Evolutionary conservation across 2,797 vertebrate species (phyloP).

Genomic region (Capromys pilorides): DNA sequence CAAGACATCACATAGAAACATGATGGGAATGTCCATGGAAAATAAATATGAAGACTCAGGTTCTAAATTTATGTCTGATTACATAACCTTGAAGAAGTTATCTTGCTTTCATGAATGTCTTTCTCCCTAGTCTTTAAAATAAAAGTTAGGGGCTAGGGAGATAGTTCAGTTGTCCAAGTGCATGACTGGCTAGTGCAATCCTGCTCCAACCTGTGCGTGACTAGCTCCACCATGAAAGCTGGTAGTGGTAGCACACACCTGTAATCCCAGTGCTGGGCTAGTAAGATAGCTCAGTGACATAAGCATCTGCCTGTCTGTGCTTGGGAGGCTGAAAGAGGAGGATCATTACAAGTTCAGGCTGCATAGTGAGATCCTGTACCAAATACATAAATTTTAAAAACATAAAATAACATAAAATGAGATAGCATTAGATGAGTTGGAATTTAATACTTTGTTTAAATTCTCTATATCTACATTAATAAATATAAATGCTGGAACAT

Average conservation of each 20-base stretch:
- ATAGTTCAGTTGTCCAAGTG: too few relatives aligned
- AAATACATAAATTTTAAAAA: too few relatives aligned
- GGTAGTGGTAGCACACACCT: too few relatives aligned
- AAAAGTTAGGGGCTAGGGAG: neutral
- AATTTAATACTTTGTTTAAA: neutral
- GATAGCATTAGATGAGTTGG: neutral
- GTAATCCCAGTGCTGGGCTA: too few relatives aligned
- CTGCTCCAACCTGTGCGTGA: too few relatives aligned
- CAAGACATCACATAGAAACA: neutral
- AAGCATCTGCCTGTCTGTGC: too few relatives aligned
- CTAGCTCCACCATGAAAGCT: too few relatives aligned
- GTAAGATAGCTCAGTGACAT: too few relatives aligned
- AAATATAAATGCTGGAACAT: slow-evolving; percentile 18
- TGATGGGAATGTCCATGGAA: neutral
- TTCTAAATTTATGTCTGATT: neutral
- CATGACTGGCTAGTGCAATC: too few relatives aligned
- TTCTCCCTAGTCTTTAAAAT: slow-evolving; percentile 47
- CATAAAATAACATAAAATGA: neutral
- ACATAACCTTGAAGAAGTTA: neutral
- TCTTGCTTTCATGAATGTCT: neutral
- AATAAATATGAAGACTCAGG: neutral
- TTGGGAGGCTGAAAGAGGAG: too few relatives aligned
- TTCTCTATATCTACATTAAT: neutral
- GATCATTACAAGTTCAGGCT: too few relatives aligned
- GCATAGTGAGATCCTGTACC: too few relatives aligned